Evolutionary conservation across 37 sponge, comb jelly and placozoan species (phyloP).

Genomic region (Corticium candelabrum): DNA sequence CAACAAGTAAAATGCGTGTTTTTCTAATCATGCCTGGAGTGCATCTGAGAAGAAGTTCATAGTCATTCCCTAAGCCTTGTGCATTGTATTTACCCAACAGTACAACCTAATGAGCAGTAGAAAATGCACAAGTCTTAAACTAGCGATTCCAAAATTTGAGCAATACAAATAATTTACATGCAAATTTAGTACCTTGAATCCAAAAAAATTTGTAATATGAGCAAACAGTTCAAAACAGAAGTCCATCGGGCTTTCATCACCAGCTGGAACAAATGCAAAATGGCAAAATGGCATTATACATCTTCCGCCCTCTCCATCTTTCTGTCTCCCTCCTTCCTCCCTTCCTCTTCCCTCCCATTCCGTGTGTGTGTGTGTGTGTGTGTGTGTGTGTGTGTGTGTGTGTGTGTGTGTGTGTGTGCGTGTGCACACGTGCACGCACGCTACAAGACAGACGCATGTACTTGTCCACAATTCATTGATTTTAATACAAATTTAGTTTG

Average conservation of each 20-base stretch:
- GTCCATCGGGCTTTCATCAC: conserved; percentile 54
- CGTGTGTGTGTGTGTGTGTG: conserved; percentile 12
- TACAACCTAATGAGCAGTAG: conserved; percentile 35
- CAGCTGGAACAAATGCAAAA: conserved; percentile 15
- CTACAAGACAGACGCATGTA: no score
- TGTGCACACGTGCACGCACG: no score
- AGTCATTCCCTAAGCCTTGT: conserved; percentile 47
- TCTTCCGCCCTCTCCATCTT: no score
- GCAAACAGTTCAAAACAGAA: conserved; percentile 98
- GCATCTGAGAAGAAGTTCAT: conserved; percentile 59
- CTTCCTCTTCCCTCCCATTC: not conserved
- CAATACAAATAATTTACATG: not conserved
- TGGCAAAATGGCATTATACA: no score
- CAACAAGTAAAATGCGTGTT: not conserved
- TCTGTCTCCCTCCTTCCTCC: no score
- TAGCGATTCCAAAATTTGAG: not conserved
- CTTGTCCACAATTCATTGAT: no score
- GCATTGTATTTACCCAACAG: conserved; percentile 79
- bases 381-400: conserved; percentile 9
- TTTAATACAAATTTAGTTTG: no score
- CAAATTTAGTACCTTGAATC: conserved; percentile 52
- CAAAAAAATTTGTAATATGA: conserved; percentile 96
- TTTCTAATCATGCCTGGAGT: conserved; percentile 32
- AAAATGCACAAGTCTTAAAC: not conserved
- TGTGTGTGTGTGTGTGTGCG: not conserved